Evolutionary conservation across 1,140 invertebrate species (phyloP), one percentile per base, ranked within the genome.

Genomic region (Drosophila paulistorum): DNA sequence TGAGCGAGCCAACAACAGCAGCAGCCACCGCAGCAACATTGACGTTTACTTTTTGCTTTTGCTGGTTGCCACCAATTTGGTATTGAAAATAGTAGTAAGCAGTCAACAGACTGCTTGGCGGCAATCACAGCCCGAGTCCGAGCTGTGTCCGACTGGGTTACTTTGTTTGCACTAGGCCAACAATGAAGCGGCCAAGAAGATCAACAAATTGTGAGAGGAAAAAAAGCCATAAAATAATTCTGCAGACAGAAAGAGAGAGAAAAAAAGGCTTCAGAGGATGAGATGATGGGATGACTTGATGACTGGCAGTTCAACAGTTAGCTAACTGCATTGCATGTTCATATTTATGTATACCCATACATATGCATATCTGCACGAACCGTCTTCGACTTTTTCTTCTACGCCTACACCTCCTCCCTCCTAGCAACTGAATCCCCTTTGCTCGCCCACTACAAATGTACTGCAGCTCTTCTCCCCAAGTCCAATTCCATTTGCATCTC

Each of bases 81-180:
- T 86, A 85, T 85, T 85, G 78, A 85, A 85, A 82, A 86, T 51
- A 51, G 14, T 48, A 17, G 17, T 48, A 10, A 51, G 9, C 62
- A 76, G 79, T 82, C 71, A 87, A 87, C 81, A 87, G 83, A 87
- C 83, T 71, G 83, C 83, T 87, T 87, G 83, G 83, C 83, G 82
- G 72, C 82, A 71, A 59, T 71, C 62, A 65, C 26, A 57, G 73
- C 42, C 55, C 17, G 65, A 65, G 39, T 7, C 26, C 58, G 10
- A 58, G 35, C 51, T 48, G 42, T 20, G 39, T 45, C 64, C 10
- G 63, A 57, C 71, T 62, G 60, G 60, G 63, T 54, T 81, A 70
- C 51, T 66, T 51, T 81, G 82, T 76, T 86, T 81, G 79, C 48
- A 48, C 61, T 54, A 33, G 26, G 76, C 69, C 79, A 86, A 87